Base-by-base conservation (phyloP, 2,797 vertebrate genomes). In the Gambusia yucatana region DNA sequence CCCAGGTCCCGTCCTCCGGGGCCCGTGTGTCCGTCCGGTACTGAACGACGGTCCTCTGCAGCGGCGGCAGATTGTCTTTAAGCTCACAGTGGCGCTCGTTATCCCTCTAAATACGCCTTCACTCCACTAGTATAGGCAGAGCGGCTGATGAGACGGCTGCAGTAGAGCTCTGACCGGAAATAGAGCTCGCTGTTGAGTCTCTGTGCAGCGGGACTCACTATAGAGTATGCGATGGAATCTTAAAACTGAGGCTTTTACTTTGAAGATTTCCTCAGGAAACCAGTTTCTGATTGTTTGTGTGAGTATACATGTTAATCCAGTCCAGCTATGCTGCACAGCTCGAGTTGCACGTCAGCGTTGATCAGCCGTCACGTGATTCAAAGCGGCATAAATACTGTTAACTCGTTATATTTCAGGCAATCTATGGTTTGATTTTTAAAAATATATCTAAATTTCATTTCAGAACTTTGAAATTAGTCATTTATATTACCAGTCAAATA, bases 351-450 rank as follows among this genome's bases (percentile, higher is more conserved):
- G 92, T 94, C 92, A 92, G 77, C 78, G 13, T 73, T 70, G 73
- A 89, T 83, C 86, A 74, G 41, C 47, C 41, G 72, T 87, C 92
- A 92, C 86, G 91, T 95, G 92, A 94, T 87, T 75, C 76, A 48
- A 79, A 72, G 61, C 73, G n/a, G 76, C 20, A 41, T 28, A 43
- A 57, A 52, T 50, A 25, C 0, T n/a, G 39, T 43, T 13, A 43
- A 69, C 39, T n/a, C 39, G 65, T 69, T 43, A 13, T 43, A 25
- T 41, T 25, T 69, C n/a, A n/a, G 39, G 10, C 5, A 43, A 13
- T 69, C 10, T 69, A 3, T 44, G 4, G 5, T 43, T 43, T 44
- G 39, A 43, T 28, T 65, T 33, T n/a, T 57, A 1, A 9, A 3
- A 25, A 57, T 57, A 20, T 30, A 14, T 61, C 2, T 14, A 6